Evolutionary conservation across 2,797 vertebrate species (phyloP), one percentile per base, ranked within the genome.

Genomic region (Knipowitschia caucasica): DNA sequence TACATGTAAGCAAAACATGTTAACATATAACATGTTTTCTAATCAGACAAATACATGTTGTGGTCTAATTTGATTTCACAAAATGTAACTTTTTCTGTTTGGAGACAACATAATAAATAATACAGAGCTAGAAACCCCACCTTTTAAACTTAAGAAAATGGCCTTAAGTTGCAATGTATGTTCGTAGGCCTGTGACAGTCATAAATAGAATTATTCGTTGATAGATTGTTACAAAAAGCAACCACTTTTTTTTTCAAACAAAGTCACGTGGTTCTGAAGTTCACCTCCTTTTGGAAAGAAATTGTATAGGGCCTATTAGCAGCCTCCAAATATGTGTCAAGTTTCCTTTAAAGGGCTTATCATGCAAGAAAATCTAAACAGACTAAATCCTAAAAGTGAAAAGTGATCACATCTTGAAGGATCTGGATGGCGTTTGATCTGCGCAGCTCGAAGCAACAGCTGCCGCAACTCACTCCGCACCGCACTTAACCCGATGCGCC

Each of bases 391-490:
- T 27, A 10, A 44, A 67, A 53, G 23, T 7, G 33, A 53, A 59
- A 58, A 45, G 55, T 56, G 79, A 81, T 67, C 69, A 76, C 61
- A 52, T 72, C 45, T 56, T n/a, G 56, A 44, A 2, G 49, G 60
- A 34, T 59, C 54, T 71, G 23, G 23, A 42, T 0, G 39, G 42
- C 14, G 69, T 67, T 67, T 73, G 69, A 75, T 66, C 64, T 73
- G 62, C 31, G 73, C 20, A 45, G 40, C 35, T 43, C 21, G 17
- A 39, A 79, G 55, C 67, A 73, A 56, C 84, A 87, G 85, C 84
- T 86, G 86, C 43, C 53, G 62, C 54, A 33, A 27, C 44, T 63
- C 69, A 50, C 44, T 68, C 58, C 24, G 25, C 40, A 50, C 54
- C 53, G 35, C 43, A 24, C 6, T 35, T 64, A 61, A 20, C n/a